phyloP scores from a whole-genome alignment of 2,113 vertebrate genomes.

The Mastomys coucha region DNA sequence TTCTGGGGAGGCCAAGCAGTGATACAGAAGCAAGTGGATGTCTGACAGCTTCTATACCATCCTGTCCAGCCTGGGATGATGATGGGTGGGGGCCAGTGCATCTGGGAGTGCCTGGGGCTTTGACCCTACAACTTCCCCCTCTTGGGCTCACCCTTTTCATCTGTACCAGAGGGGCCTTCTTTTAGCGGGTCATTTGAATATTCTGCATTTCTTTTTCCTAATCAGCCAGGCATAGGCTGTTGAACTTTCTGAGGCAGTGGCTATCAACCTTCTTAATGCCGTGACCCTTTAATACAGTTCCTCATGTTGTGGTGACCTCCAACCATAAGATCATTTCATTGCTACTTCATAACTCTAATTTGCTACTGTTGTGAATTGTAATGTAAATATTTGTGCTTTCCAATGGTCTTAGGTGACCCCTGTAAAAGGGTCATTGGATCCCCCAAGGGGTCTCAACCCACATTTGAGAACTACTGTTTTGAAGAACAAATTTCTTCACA shows the following conservation, averaged over 20 bases:
- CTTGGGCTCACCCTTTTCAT: background rate
- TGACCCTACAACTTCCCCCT: background rate
- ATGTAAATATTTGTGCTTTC: background rate
- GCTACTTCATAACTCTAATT: background rate
- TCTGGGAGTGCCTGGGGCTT: background rate
- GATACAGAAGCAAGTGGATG: background rate
- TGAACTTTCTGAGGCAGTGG: background rate
- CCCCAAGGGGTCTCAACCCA: background rate
- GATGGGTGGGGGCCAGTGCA: too few species aligned
- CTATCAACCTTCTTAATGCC: background rate
- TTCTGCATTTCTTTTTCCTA: background rate
- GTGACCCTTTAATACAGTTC: background rate
- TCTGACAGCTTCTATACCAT: background rate
- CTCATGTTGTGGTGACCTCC: background rate
- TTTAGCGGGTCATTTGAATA: background rate
- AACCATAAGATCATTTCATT: background rate
- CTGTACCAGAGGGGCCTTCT: background rate
- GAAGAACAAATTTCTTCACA: background rate
- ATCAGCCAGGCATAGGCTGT: background rate
- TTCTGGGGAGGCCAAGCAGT: background rate
- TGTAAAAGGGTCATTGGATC: background rate
- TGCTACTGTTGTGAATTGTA: background rate
- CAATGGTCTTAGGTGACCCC: background rate
- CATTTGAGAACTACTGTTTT: background rate
- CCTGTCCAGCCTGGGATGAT: background rate